Evolutionary conservation across 2,797 vertebrate genomes (phyloP), one percentile per base, ranked within the genome.

Genomic region (Notolepis coatsorum): DNA sequence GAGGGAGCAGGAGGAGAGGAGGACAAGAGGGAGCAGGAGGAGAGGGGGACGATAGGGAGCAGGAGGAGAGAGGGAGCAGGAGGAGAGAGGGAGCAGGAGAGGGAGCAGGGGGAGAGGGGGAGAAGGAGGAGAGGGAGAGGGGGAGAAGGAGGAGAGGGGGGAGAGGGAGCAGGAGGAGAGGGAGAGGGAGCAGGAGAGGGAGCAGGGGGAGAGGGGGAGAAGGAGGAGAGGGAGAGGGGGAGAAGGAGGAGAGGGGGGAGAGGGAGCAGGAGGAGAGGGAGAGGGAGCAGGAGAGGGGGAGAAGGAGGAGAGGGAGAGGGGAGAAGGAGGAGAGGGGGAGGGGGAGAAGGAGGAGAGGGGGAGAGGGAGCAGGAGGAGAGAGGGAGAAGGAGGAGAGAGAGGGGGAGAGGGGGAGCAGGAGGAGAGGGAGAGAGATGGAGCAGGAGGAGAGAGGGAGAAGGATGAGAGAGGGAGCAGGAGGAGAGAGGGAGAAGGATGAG

Each of bases 401-500:
- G 70, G 17, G 18, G 45, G 56, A 24, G 54, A 37, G 18, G 13
- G 20, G 35, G 31, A 50, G 2, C 42, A 51, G 3, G 31, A 23
- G 45, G 8, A 38, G 27, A 6, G 45, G 13, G 27, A 58, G 30
- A 27, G 30, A 77, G 70, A 75, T 64, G 72, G 57, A 73, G n/a
- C 6, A 13, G 23, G 12, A 3, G 13, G 13, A 28, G 27, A 39
- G 8, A 39, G n/a, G 7, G 10, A 28, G 27, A 39, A 4, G 17
- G n/a, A 17, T 12, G 18, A 6, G 18, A 6, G 1, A 20, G 12
- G 3, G n/a, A 31, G 39, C 1, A 31, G 43, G 25, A 6, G 28
- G 58, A 37, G 25, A 65, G 25, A 53, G 54, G 58, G 59, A 13
- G 30, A 56, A 77, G 52, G 18, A 52, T 62, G 67, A 73, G n/a